Percentiles rank a stretch among this genome's conserved stretches.
Evolutionary conservation across 2,113 vertebrate species (phyloP).

Genomic region (Nesogale talazaci): DNA sequence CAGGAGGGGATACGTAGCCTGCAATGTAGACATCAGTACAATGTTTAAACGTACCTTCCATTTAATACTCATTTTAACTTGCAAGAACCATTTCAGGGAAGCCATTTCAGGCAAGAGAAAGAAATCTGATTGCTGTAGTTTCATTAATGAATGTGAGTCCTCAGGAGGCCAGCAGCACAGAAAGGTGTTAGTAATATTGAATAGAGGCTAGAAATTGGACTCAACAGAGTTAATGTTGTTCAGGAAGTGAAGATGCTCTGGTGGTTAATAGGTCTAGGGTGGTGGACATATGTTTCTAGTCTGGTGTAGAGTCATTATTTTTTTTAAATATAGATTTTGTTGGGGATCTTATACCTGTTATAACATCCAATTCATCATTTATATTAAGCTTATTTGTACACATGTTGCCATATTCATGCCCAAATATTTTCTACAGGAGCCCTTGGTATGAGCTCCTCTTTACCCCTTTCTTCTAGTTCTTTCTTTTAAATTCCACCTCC

Average conservation of each 20-base stretch:
- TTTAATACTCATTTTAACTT: not conserved
- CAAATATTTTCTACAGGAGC: too few species aligned
- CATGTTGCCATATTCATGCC: too few species aligned
- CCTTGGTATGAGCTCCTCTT: too few species aligned
- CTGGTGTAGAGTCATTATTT: not conserved
- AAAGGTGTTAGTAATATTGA: not conserved
- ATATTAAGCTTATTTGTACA: too few species aligned
- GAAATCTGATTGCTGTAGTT: not conserved
- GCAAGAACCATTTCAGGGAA: not conserved
- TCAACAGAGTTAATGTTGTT: not conserved
- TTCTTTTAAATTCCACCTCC: slow-evolving; percentile 30
- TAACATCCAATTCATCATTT: too few species aligned
- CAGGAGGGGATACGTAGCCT: not conserved
- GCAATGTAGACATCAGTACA: not conserved
- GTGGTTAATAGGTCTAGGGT: not conserved
- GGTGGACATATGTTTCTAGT: not conserved
- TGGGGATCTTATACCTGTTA: too few species aligned
- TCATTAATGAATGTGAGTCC: not conserved
- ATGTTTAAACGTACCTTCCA: not conserved
- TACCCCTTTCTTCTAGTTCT: too few species aligned
- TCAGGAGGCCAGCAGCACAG: not conserved
- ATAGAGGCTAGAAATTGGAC: not conserved
- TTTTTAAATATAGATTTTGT: too few species aligned
- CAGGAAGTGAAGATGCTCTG: not conserved
- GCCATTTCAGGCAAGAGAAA: not conserved